Conservation (phyloP, 2,888 invertebrate species). For the Meiosimyza decipiens region DNA sequence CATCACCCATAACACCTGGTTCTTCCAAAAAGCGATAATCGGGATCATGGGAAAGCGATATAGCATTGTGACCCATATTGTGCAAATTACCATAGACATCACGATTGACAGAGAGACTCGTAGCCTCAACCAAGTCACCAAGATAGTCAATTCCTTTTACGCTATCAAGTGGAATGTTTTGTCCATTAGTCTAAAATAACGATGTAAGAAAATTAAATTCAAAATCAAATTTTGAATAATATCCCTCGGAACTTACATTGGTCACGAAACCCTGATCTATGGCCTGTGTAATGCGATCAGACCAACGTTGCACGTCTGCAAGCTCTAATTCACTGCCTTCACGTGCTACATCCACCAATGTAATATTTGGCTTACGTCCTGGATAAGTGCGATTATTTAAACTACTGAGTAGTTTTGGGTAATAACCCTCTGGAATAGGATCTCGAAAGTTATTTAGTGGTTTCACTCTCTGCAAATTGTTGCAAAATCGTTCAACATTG, state of each 20-base stretch:
- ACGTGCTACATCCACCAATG: slow-evolving; percentile 74
- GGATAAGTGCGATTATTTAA: slow-evolving; percentile 79
- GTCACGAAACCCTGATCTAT: slow-evolving; percentile 77
- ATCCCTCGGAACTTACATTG: slow-evolving; percentile 67
- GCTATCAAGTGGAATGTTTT: slow-evolving; percentile 56
- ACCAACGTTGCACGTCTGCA: slow-evolving; percentile 79
- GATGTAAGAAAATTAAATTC: not conserved
- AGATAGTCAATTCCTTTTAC: slow-evolving; percentile 79
- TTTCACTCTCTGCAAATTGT: slow-evolving; percentile 73
- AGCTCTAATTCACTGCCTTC: slow-evolving; percentile 70
- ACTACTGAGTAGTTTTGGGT: slow-evolving; percentile 80
- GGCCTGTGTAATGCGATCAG: slow-evolving; percentile 78
- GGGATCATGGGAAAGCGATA: slow-evolving; percentile 83
- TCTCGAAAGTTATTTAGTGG: slow-evolving; percentile 76
- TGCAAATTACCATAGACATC: slow-evolving; percentile 82
- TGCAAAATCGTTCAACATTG: slow-evolving; percentile 81
- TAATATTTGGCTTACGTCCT: slow-evolving; percentile 73
- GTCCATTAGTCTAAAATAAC: slow-evolving; percentile 49
- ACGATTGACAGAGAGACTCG: slow-evolving; percentile 75
- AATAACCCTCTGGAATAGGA: slow-evolving; percentile 82
- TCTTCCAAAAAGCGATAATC: slow-evolving; percentile 77
- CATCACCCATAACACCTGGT: slow-evolving; percentile 82
- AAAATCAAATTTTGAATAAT: not conserved
- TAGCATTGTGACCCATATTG: slow-evolving; percentile 83
- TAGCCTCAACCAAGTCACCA: slow-evolving; percentile 82